Base-by-base conservation (phyloP, 2,888 invertebrate species). In the Ashinkailepas kermadecensis region DNA sequence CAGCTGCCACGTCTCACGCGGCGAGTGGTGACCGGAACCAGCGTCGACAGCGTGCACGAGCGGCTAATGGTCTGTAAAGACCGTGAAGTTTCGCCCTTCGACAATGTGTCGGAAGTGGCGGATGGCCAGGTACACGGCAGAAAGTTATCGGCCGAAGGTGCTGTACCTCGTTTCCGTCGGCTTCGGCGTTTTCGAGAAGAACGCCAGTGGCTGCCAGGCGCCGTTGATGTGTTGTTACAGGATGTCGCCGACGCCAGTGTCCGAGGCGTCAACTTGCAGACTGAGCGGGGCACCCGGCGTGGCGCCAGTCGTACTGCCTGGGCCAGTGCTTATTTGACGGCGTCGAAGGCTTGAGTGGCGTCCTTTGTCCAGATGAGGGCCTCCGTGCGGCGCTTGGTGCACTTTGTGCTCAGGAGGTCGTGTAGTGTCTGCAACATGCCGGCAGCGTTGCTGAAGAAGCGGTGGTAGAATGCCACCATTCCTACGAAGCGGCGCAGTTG, bases 111-210 rank as follows among this genome's bases (percentile, higher is more conserved):
- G 21, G 81, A 85, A 85, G 82, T 85, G 84, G 81, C 85, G 85
- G 0, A 88, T 84, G 0, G 86, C 86, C 81, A 85, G 83, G 81
- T 87, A 88, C 6, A 86, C 86, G 0, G 87, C 87, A 6, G 87
- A 83, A 0, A 89, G 85, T 83, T 88, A 87, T 6, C 87, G 62
- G 81, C 88, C 87, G 82, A 87, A 88, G 57, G 86, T 56, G 54
- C 80, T 79, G 80, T 79, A 79, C 9, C 56, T 8, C 12, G 80
- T 80, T 25, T 80, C 62, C 3, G 57, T 62, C 7, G 80, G 80
- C 21, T 59, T 82, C 18, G 82, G 70, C 23, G 39, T 58, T 64
- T n/a, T 58, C 11, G 83, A 83, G 83, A 83, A 84, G 78, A 83
- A 84, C n/a, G 78, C 83, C 6, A 84, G 81, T 1, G 84, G 83